phyloP scores from a whole-genome alignment of 2,888 invertebrate genomes.

The Antitype chi region DNA sequence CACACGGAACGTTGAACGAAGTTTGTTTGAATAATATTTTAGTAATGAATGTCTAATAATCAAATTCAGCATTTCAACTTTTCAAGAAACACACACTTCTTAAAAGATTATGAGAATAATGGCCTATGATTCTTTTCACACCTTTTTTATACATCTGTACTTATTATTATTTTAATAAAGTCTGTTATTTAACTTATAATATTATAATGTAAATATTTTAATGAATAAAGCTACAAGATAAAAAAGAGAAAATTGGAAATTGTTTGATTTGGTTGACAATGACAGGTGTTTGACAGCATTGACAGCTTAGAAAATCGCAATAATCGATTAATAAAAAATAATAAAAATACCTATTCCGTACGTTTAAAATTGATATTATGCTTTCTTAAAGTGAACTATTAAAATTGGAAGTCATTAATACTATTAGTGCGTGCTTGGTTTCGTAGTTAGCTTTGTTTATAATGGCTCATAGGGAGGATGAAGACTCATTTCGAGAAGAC shows the following conservation, averaged over 20 bases:
- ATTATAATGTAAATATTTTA: background rate
- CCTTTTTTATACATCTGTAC: background rate
- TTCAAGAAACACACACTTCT: background rate
- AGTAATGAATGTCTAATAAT: background rate
- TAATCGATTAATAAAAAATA: constrained; percentile 59
- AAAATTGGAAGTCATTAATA: constrained; percentile 32
- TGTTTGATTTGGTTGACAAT: constrained; percentile 19
- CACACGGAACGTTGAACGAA: too few relatives aligned
- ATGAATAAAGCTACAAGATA: background rate
- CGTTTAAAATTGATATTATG: constrained; percentile 41
- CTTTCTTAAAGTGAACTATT: constrained; percentile 48
- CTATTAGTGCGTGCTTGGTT: constrained; percentile 44
- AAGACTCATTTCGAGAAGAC: constrained; percentile 90
- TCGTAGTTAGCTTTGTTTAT: constrained; percentile 37
- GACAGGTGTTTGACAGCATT: constrained; percentile 39
- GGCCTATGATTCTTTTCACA: background rate
- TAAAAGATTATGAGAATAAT: background rate
- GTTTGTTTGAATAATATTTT: too few relatives aligned
- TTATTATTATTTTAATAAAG: background rate
- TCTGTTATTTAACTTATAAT: background rate
- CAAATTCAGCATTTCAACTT: background rate
- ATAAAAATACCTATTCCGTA: constrained; percentile 53
- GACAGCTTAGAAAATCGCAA: constrained; percentile 45
- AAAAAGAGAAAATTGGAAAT: background rate
- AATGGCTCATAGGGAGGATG: constrained; percentile 86